Evolutionary conservation across 2,888 invertebrate genomes (phyloP).

Genomic region (Lamproptera curius): DNA sequence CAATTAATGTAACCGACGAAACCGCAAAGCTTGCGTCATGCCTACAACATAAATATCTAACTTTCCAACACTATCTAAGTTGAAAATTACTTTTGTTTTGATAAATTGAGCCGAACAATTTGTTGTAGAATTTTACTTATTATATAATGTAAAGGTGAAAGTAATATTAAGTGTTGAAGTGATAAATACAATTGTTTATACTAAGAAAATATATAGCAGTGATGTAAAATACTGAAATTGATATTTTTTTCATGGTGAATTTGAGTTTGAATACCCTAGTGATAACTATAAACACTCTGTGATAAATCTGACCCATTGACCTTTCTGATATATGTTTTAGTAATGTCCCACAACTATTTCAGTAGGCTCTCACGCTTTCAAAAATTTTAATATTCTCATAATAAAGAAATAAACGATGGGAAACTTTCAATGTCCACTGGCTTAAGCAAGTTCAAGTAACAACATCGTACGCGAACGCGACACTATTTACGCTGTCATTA

Average conservation of each 20-base stretch:
- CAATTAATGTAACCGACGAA: neutral
- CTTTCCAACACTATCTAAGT: neutral
- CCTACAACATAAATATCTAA: neutral
- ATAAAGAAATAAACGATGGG: slow-evolving; percentile 12
- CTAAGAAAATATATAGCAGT: too few relatives aligned
- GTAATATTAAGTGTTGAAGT: too few relatives aligned
- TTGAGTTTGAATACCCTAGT: too few relatives aligned
- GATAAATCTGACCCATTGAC: neutral
- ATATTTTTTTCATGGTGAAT: too few relatives aligned
- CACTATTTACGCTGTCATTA: neutral
- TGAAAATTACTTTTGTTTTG: neutral
- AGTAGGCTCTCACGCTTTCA: slow-evolving; percentile 16
- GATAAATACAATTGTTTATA: too few relatives aligned
- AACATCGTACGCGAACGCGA: neutral
- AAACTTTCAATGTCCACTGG: slow-evolving; percentile 15
- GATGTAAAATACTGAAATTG: too few relatives aligned
- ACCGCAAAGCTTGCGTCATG: neutral
- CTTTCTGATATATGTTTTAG: neutral
- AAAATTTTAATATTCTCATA: slow-evolving; percentile 2
- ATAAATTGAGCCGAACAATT: too few relatives aligned
- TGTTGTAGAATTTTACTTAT: too few relatives aligned
- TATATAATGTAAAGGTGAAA: too few relatives aligned
- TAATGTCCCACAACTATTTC: neutral
- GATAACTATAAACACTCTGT: neutral
- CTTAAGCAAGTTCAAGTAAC: neutral